A percentile compares a stretch with the other conserved stretches of the same genome.
Evolutionary conservation across 2,113 vertebrate genomes (phyloP).

Genomic region (Clinocottus analis): DNA sequence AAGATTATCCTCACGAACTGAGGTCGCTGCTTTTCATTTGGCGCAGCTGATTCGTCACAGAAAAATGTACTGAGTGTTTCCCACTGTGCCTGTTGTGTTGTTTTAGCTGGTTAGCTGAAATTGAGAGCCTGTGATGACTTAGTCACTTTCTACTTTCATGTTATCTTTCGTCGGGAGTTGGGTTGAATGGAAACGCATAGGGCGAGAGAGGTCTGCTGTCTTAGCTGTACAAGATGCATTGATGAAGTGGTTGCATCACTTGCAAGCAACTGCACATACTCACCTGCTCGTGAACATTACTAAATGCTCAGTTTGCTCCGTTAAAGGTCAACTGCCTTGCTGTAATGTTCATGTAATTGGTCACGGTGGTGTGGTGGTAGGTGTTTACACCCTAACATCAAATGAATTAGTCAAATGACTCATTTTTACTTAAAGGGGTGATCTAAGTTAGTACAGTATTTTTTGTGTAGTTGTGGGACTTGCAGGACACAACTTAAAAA

Average conservation of each 20-base stretch:
- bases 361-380: neutral
- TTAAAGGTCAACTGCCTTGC: neutral
- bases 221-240: neutral
- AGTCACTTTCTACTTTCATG: neutral
- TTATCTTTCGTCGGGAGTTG: neutral
- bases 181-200: slow-evolving; percentile 8
- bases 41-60: neutral
- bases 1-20: slow-evolving; percentile 34
- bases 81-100: neutral
- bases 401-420: too few relatives aligned
- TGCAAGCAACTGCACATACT: neutral
- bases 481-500: neutral
- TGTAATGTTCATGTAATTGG: neutral
- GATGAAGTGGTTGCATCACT: neutral
- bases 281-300: neutral
- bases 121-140: slow-evolving; percentile 14
- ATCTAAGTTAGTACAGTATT: neutral
- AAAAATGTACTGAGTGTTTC: neutral
- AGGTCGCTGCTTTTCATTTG: neutral
- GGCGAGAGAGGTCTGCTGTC: neutral
- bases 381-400: too few relatives aligned
- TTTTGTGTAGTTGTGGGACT: neutral
- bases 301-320: neutral
- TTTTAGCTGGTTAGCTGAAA: slow-evolving; percentile 6
- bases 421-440: too few relatives aligned